These are phyloP conservation scores for Synanthedon vespiformis DNA, from an alignment of 2,888 invertebrate genomes.

Conservation along the genomic window DNA sequence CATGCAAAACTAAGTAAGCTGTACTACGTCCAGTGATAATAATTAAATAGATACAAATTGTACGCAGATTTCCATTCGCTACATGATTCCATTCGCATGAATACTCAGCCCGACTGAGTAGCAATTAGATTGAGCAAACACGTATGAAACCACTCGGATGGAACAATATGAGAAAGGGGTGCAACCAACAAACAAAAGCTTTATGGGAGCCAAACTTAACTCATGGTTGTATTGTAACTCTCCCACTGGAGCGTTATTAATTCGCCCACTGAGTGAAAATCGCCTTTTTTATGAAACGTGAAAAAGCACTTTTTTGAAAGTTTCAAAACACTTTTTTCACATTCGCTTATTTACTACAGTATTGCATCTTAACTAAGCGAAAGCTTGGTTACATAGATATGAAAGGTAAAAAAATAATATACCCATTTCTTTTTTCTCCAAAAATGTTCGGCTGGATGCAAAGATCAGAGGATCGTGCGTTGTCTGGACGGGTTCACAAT, in stretches of 20 bases:
- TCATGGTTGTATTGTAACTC: not conserved
- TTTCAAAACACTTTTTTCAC: not conserved
- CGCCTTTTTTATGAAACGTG: not conserved
- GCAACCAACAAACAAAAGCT: conserved; percentile 45
- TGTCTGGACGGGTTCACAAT: too few species aligned
- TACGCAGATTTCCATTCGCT: conserved; percentile 18
- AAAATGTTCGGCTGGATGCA: too few species aligned
- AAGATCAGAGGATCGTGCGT: too few species aligned
- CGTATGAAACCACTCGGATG: conserved; percentile 45
- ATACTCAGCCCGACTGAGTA: conserved; percentile 49
- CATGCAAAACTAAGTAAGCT: too few species aligned
- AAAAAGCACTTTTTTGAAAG: not conserved
- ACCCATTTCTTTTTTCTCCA: too few species aligned
- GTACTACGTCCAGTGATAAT: too few species aligned
- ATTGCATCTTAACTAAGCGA: too few species aligned
- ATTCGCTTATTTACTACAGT: too few species aligned
- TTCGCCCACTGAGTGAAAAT: not conserved
- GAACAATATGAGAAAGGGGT: conserved; percentile 63
- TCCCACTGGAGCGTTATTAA: not conserved
- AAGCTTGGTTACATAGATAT: too few species aligned
- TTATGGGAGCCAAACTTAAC: not conserved
- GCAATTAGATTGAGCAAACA: conserved; percentile 68
- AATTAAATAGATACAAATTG: not conserved
- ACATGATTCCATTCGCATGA: conserved; percentile 55
- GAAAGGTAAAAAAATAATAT: too few species aligned